phyloP scores from a whole-genome alignment of 1,140 invertebrate species.

The roundworm (Caenorhabditis elegans) region DNA sequence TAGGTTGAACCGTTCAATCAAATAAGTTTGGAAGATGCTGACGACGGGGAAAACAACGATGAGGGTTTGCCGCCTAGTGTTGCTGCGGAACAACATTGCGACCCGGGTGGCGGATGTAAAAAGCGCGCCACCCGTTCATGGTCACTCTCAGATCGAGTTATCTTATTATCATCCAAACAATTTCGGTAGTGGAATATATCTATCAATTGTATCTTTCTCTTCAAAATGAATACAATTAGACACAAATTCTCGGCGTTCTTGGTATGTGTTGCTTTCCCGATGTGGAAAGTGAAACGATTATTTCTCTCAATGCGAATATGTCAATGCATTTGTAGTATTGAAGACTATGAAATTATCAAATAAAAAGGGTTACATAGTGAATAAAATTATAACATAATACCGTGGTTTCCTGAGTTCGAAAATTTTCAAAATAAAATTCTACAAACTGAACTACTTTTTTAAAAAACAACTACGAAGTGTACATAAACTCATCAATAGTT shows the following conservation, averaged over 20 bases:
- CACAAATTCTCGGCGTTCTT: slow-evolving; percentile 9
- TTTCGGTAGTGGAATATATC: slow-evolving; percentile 6
- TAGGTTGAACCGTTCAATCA: slow-evolving; percentile 29
- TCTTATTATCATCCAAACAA: slow-evolving; percentile 12
- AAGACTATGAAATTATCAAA: neutral
- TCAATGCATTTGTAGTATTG: neutral
- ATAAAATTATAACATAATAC: too few species aligned
- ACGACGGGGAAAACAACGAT: neutral
- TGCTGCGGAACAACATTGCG: neutral
- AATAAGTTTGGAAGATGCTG: slow-evolving; percentile 23
- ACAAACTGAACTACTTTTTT: too few species aligned
- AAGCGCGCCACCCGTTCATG: neutral
- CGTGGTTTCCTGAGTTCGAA: too few species aligned
- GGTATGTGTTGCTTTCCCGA: neutral
- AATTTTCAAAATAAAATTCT: too few species aligned
- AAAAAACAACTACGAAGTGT: too few species aligned
- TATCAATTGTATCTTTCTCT: slow-evolving; percentile 19
- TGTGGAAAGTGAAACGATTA: neutral
- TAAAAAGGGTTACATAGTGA: too few species aligned
- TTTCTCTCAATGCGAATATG: neutral
- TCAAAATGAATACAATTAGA: neutral
- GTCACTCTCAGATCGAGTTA: slow-evolving; percentile 11
- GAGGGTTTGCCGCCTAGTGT: neutral
- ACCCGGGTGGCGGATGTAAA: neutral
- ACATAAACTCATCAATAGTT: too few species aligned